A percentile compares a stretch with the other conserved stretches of the same genome.
These are phyloP conservation scores for Leptoteleia sp. DNA, from an alignment of 1,140 invertebrate genomes.

Conservation along the genomic window DNA sequence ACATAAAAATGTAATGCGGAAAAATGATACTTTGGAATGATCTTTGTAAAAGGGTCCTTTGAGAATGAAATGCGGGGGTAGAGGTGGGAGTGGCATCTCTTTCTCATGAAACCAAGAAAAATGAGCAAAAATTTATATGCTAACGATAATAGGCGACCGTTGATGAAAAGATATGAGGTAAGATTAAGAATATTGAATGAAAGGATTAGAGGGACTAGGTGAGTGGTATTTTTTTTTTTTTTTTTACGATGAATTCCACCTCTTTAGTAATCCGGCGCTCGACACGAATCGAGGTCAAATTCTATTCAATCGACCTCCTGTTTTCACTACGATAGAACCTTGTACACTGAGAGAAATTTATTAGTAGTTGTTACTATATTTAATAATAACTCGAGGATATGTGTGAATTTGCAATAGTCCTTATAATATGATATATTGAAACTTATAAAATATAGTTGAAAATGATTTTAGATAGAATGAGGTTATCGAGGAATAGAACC, in stretches of 20 bases:
- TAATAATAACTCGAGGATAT: too few species aligned
- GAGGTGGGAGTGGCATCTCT: constrained; percentile 3
- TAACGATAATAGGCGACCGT: constrained; percentile 38
- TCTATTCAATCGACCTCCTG: constrained; percentile 55
- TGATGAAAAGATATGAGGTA: constrained; percentile 71
- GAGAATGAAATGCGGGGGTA: constrained; percentile 2
- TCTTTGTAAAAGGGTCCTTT: constrained; percentile 33
- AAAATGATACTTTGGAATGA: constrained; percentile 28
- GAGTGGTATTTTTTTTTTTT: constrained; percentile 52
- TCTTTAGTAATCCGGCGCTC: constrained; percentile 44
- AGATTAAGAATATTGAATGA: constrained; percentile 74
- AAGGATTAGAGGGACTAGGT: constrained; percentile 43
- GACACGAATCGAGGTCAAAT: constrained; percentile 54
- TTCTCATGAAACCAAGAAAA: constrained; percentile 25
- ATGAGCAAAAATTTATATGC: constrained; percentile 36
- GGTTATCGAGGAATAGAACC: too few species aligned
- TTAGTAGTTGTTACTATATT: too few species aligned
- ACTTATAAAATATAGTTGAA: too few species aligned
- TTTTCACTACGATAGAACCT: constrained; percentile 43
- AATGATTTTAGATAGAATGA: too few species aligned
- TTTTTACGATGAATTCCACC: constrained; percentile 42
- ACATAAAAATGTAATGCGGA: constrained; percentile 14
- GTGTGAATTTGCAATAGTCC: too few species aligned
- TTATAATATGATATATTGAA: too few species aligned
- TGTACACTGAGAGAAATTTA: too few species aligned